Evolutionary conservation across 2,797 vertebrate genomes (phyloP).

Genomic region (Oreonectes daqikongensis): DNA sequence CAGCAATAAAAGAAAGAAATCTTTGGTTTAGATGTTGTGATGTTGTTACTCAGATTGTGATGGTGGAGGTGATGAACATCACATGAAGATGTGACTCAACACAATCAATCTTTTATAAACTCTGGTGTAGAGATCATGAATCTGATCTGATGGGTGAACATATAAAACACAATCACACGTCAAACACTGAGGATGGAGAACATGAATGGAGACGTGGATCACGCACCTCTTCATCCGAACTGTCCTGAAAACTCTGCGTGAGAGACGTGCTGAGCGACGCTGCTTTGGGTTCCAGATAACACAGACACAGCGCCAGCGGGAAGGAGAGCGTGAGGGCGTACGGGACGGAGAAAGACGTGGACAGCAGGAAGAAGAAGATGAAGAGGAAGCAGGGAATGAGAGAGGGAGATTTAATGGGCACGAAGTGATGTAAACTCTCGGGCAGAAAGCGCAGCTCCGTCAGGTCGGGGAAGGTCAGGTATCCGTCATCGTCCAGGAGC

Average conservation of each 20-base stretch:
- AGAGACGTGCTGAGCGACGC: constrained; percentile 95
- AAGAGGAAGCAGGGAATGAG: constrained; percentile 98
- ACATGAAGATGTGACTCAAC: not conserved
- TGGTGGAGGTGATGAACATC: not conserved
- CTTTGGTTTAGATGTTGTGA: constrained; percentile 55
- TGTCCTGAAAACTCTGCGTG: constrained; percentile 98
- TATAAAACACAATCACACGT: not conserved
- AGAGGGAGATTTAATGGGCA: constrained; percentile 93
- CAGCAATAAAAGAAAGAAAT: constrained; percentile 81
- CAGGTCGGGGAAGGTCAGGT: constrained; percentile 92
- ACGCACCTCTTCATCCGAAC: constrained; percentile 98
- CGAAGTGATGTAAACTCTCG: constrained; percentile 88
- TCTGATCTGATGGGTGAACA: not conserved
- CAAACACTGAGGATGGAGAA: not conserved
- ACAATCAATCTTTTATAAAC: not conserved
- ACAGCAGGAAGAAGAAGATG: constrained; percentile 98
- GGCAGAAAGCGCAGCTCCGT: constrained; percentile 91
- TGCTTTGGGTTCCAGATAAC: constrained; percentile 99
- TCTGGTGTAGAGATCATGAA: not conserved
- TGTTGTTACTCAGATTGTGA: not conserved
- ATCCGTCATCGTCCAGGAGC: constrained; percentile 93
- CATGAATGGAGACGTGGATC: not conserved
- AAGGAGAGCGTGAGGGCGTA: constrained; percentile 98
- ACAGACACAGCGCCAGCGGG: constrained; percentile 98
- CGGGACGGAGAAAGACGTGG: constrained; percentile 97